Evolutionary conservation across 2,888 invertebrate genomes (phyloP), one percentile per base, ranked within the genome.

Genomic region (Pachydiplax longipennis): DNA sequence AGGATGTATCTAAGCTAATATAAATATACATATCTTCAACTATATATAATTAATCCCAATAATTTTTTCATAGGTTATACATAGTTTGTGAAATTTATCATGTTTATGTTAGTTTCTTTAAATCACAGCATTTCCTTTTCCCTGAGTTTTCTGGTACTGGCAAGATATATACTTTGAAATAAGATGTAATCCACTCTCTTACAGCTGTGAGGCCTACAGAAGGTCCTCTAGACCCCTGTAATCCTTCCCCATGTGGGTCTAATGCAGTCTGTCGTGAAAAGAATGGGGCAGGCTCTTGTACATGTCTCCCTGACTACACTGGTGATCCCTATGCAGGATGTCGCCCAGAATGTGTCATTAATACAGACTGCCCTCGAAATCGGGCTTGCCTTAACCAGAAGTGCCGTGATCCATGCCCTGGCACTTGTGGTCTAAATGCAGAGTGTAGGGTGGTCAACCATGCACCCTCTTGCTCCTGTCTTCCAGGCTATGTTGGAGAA

Each of bases 201-300:
- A 40, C 80, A 91, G 91, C 65, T 82, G 94, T 95, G 53, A 94
- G 94, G 92, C 94, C 95, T 91, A 93, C 94, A 91, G 96, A 96
- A 93, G 94, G 94, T 93, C 96, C 95, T 93, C 95, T 94, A 93
- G 96, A 97, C 93, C 97, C 97, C 12, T 98, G 98, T 93, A 95
- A 96, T 91, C 97, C 97, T 90, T 96, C 97, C 40, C 98, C 98
- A 0, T 98, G 98, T 93, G 98, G 98, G 92, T 95, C 96, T 91
- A 97, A 97, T 94, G 96, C 97, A 90, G 94, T 96, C 92, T 98
- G 98, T 94, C 96, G 96, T 93, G 96, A 97, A 94, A 95, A 95
- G 92, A 96, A 96, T 93, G 96, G 96, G 93, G 97, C 96, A 92
- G 97, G 97, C 92, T 96, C 97, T 92, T 97, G 97, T 94, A 94